These are phyloP conservation scores for Casuarius casuarius DNA, from an alignment of 2,113 vertebrate genomes.

Conservation along the genomic window DNA sequence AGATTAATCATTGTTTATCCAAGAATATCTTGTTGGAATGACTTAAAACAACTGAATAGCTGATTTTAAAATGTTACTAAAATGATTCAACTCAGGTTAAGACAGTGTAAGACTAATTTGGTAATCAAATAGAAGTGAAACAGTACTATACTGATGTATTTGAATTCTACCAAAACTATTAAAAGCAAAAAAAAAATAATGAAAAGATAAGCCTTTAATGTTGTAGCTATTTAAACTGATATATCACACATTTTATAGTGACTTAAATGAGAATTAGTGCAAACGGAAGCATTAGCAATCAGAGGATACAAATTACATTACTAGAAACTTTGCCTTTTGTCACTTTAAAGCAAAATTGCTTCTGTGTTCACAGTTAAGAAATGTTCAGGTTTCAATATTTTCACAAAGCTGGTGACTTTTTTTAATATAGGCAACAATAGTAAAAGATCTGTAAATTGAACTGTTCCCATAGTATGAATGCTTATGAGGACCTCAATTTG, in stretches of 20 bases:
- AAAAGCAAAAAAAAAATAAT: background rate
- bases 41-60: background rate
- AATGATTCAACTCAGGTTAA: background rate
- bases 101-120: background rate
- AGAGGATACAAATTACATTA: background rate
- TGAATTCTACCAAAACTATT: background rate
- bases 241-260: background rate
- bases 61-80: background rate
- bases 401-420: background rate
- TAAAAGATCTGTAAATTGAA: background rate
- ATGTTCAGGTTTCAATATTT: background rate
- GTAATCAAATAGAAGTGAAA: conserved; percentile 22
- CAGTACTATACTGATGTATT: background rate
- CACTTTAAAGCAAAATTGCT: background rate
- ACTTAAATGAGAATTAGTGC: background rate
- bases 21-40: background rate
- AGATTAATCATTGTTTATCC: background rate
- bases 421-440: background rate
- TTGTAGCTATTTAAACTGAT: background rate
- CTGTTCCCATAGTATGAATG: background rate
- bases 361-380: background rate
- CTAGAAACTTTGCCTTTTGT: conserved; percentile 5
- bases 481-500: background rate
- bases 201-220: conserved; percentile 26
- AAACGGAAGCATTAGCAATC: conserved; percentile 10